Evolutionary conservation across 2,888 invertebrate genomes (phyloP).

Genomic region (Drepana falcataria): DNA sequence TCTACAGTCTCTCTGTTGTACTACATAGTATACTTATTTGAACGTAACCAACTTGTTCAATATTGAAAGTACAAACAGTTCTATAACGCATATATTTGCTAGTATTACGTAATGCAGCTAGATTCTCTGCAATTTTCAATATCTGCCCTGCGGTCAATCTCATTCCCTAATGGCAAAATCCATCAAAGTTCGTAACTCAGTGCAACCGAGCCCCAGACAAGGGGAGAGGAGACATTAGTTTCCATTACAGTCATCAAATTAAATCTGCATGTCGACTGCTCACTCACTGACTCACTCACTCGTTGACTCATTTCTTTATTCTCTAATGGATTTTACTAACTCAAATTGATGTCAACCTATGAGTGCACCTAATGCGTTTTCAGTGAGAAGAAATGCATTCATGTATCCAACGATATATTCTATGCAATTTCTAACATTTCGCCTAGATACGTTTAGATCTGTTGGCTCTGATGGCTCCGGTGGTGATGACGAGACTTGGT

Average conservation of each 20-base stretch:
- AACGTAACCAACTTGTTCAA: too few species aligned
- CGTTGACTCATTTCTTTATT: conserved; percentile 33
- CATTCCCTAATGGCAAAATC: not conserved
- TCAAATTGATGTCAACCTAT: conserved; percentile 26
- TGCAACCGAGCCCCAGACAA: conserved; percentile 17
- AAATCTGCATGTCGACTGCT: conserved; percentile 51
- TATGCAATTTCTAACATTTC: not conserved
- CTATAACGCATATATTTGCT: too few species aligned
- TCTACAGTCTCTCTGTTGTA: too few species aligned
- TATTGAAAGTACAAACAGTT: too few species aligned
- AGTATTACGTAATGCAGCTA: too few species aligned
- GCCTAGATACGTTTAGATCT: too few species aligned
- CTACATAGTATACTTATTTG: too few species aligned
- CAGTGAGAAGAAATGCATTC: too few species aligned
- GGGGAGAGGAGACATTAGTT: conserved; percentile 46
- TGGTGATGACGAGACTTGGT: too few species aligned
- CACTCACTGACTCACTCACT: conserved; percentile 10
- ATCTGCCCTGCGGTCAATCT: not conserved
- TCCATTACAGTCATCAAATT: conserved; percentile 62
- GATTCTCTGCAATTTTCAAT: not conserved
- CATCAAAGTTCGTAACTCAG: conserved; percentile 4
- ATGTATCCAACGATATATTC: not conserved
- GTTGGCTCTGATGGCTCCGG: too few species aligned
- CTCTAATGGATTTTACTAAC: conserved; percentile 59
- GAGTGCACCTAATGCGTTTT: too few species aligned